A percentile compares a stretch with the other conserved stretches of the same genome.
phyloP scores from a whole-genome alignment of 2,113 vertebrate genomes.

The Ivindomyrus marchei region DNA sequence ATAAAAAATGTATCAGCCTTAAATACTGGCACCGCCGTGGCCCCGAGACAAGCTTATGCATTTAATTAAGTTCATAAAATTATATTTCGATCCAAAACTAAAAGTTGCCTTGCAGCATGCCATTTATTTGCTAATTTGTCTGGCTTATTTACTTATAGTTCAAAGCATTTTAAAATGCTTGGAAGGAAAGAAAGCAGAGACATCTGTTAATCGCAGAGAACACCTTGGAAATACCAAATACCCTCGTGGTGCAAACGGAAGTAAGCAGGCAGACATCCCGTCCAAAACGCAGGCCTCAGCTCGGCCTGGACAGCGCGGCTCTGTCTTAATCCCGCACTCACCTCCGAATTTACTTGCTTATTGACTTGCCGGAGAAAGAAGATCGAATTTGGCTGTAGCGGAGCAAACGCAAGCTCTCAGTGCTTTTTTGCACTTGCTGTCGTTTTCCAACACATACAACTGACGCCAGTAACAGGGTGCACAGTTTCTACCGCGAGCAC shows the following conservation, averaged over 20 bases:
- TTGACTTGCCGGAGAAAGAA: not conserved
- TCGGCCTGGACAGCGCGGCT: not conserved
- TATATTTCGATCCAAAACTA: conserved; percentile 8
- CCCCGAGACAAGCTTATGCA: conserved; percentile 36
- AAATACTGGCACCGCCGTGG: conserved; percentile 36
- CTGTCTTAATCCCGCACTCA: not conserved
- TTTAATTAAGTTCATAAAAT: conserved; percentile 37
- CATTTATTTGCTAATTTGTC: conserved; percentile 40
- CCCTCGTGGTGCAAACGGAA: not conserved
- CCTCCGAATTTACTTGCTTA: not conserved
- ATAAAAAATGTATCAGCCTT: conserved; percentile 44
- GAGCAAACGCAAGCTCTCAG: not conserved
- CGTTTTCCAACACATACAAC: not conserved
- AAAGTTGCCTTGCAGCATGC: conserved; percentile 16
- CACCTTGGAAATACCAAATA: not conserved
- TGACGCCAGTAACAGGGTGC: not conserved
- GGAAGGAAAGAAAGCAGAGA: not conserved
- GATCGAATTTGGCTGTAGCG: not conserved
- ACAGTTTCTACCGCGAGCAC: not conserved
- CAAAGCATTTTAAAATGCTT: conserved; percentile 14
- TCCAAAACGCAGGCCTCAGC: not conserved
- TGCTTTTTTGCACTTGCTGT: not conserved
- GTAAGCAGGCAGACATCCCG: not conserved
- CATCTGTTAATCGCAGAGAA: not conserved
- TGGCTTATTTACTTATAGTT: conserved; percentile 19